Base-by-base conservation (phyloP, 2,113 vertebrate genomes). In the Amphilophus citrinellus region DNA sequence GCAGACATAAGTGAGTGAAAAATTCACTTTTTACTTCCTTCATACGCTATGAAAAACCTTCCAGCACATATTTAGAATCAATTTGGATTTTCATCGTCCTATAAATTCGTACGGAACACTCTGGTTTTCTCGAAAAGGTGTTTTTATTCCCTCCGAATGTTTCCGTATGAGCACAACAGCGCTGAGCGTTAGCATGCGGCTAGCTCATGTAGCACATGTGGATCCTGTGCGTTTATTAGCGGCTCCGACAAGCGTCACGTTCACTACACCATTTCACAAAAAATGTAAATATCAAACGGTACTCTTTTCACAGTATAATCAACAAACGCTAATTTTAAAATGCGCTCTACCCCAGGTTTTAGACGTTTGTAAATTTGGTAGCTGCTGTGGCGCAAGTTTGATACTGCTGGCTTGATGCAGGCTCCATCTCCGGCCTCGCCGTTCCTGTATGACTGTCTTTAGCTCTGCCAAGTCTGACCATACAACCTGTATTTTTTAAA, bases 1-100 rank as follows among this genome's bases (percentile, higher is more conserved):
- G 87, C 92, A 27, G 88, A 93, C 83, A 90, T 87, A 85, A 94
- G 96, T 96, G 93, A 95, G 96, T 95, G 3, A n/a, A 39, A 83
- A 79, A 58, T 13, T 35, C 4, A 6, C 8, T 0, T 53, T 91
- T 91, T 83, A 1, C 7, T 15, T 2, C 1, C 3, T 53, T 56
- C 13, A 5, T 4, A 13, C 1, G 0, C 8, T 0, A 0, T 8
- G 0, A 59, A 76, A 77, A 47, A 0, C 3, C 0, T 4, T 1
- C 13, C 47, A 0, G 1, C 0, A 1, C 1, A 3, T 27, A 6
- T 2, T 13, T 14, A 7, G 4, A n/a, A n/a, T 27, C 6, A 2
- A 0, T 2, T 2, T 0, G 0, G 2, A n/a, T 0, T 18, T 6
- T 1, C 0, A 1, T 13, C 60, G 0, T 1, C 1, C 47, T 3